Base-by-base conservation (phyloP, 2,797 vertebrate species). In the Manis pentadactyla region DNA sequence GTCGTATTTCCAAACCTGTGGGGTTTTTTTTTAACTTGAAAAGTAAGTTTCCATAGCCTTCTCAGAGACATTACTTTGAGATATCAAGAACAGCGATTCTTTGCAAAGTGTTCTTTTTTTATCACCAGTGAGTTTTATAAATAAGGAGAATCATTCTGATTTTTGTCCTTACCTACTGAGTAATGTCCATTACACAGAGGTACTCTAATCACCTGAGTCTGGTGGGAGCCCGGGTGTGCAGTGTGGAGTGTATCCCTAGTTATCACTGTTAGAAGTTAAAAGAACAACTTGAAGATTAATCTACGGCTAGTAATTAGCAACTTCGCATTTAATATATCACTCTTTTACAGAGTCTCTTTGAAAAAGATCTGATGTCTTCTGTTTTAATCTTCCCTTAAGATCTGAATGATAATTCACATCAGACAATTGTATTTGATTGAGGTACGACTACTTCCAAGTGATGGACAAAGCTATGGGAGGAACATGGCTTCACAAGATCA, bases 191-290 rank as follows among this genome's bases (percentile, higher is more conserved):
- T 97, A 88, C 74, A 94, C 85, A 97, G 96, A 87, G 51, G 93
- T 94, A 34, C 57, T 94, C 69, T 71, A 66, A 90, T 98, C 96
- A 96, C 53, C 71, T 92, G 61, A 84, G n/a, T 92, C 95, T 91
- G 94, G 68, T 2, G 83, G 84, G 85, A 97, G 34, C 82, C 88
- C 57, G 2, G 4, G 37, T 79, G 97, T 96, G 42, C 57, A 95
- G 49, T 94, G 66, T 69, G 49, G 57, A 92, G 11, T 90, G 15
- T 68, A 63, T 97, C 96, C 93, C 23, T 91, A 85, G 34, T 98
- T 83, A 83, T 98, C 96, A 93, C 93, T 97, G 97, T 96, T 93
- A 93, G 46, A 95, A 73, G 92, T 97, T 97, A 96, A 96, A 96
- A 94, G 88, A 94, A 77, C n/a, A n/a, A 95, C 97, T 97, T 92